A percentile compares a stretch with the other conserved stretches of the same genome.
phyloP scores from a whole-genome alignment of 2,888 invertebrate genomes.

The Papilio elwesi region DNA sequence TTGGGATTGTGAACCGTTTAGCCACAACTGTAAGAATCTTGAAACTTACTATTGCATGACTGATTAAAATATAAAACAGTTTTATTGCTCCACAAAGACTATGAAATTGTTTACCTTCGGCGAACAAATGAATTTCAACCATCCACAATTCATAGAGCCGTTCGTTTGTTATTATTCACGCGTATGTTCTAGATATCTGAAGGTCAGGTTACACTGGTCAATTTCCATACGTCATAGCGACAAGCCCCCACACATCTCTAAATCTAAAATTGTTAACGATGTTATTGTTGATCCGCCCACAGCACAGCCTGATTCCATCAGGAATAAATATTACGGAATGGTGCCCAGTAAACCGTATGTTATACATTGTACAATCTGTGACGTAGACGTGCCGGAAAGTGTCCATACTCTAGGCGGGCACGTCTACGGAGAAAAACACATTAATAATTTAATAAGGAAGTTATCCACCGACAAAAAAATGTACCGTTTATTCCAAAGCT shows the following conservation, averaged over 20 bases:
- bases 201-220: constrained; percentile 5
- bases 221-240: constrained; percentile 16
- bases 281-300: no score
- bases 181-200: neutral
- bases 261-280: no score
- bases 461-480: neutral
- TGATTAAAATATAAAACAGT: constrained; percentile 3
- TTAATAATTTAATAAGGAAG: neutral
- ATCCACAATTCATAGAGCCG: constrained; percentile 7
- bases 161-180: neutral
- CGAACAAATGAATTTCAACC: neutral
- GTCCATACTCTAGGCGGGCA: neutral
- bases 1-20: no score
- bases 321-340: neutral
- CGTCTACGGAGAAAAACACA: neutral
- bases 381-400: neutral
- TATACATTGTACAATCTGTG: constrained; percentile 3
- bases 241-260: constrained; percentile 34
- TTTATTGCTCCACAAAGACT: neutral
- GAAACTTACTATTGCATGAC: no score
- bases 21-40: no score
- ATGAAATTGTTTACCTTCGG: constrained; percentile 9
- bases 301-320: neutral
- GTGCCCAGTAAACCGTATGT: neutral
- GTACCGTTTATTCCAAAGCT: no score